These are phyloP conservation scores for Andrena trimmerana DNA, from an alignment of 2,888 invertebrate genomes.

Conservation along the genomic window DNA sequence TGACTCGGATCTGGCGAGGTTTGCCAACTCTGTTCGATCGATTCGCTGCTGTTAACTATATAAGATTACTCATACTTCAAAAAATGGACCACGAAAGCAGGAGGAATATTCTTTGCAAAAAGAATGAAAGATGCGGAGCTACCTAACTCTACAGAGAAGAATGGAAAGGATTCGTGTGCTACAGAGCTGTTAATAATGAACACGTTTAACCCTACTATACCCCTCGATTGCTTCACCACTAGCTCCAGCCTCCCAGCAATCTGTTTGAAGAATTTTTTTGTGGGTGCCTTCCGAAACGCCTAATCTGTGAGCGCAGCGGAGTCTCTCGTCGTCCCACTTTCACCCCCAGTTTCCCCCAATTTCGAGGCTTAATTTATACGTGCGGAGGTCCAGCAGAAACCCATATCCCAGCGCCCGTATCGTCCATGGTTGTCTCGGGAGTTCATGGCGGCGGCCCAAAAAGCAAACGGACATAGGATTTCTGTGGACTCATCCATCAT, in stretches of 20 bases:
- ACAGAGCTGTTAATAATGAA: not conserved
- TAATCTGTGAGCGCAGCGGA: not conserved
- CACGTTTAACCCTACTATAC: not conserved
- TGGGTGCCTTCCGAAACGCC: not conserved
- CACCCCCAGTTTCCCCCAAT: slow-evolving; percentile 35
- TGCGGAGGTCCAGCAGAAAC: slow-evolving; percentile 1
- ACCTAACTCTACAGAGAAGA: not conserved
- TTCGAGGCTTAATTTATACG: slow-evolving; percentile 40
- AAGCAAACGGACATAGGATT: slow-evolving; percentile 82
- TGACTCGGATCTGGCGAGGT: not conserved
- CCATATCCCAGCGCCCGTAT: slow-evolving; percentile 57
- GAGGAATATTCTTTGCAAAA: not conserved
- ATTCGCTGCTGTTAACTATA: not conserved
- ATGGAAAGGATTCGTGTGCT: not conserved
- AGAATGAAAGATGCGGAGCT: not conserved
- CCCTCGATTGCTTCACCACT: not conserved
- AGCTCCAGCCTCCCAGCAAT: not conserved
- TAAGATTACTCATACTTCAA: too few relatives aligned
- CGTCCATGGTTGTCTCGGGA: slow-evolving; percentile 64
- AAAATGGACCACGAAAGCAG: too few relatives aligned
- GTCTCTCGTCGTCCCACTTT: slow-evolving; percentile 2
- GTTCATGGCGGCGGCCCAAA: slow-evolving; percentile 81
- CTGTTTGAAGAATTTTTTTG: slow-evolving; percentile 1
- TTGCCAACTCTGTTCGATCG: not conserved
- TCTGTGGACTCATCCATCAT: slow-evolving; percentile 84